Evolutionary conservation across 2,797 vertebrate species (phyloP).

Genomic region (Melanogrammus aeglefinus): DNA sequence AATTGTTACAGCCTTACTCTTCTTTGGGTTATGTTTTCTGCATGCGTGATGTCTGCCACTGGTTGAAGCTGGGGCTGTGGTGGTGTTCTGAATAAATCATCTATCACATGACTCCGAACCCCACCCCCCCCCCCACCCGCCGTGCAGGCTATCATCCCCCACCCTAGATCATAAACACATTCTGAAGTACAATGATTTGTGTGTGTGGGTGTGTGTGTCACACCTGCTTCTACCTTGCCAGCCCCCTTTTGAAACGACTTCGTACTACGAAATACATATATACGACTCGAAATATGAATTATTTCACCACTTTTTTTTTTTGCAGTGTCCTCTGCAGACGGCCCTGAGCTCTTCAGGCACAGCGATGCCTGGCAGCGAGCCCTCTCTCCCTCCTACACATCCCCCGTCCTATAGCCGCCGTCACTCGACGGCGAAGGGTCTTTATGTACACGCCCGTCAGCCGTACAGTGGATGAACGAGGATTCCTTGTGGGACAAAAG

Average conservation of each 20-base stretch:
- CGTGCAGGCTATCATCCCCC: too few relatives aligned
- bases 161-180: too few relatives aligned
- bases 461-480: slow-evolving; percentile 41
- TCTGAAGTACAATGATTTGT: too few relatives aligned
- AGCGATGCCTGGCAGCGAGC: background rate
- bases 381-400: slow-evolving; percentile 18
- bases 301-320: background rate
- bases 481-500: too few relatives aligned
- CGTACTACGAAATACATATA: too few relatives aligned
- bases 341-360: background rate
- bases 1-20: slow-evolving; percentile 40
- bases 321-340: background rate
- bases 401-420: slow-evolving; percentile 45
- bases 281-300: background rate
- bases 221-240: background rate
- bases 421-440: slow-evolving; percentile 53
- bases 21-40: slow-evolving; percentile 40
- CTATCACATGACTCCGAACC: background rate
- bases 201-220: too few relatives aligned
- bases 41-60: slow-evolving; percentile 61
- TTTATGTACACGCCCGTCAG: slow-evolving; percentile 28
- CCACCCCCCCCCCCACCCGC: too few relatives aligned
- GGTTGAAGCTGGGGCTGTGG: slow-evolving; percentile 39
- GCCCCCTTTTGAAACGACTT: background rate
- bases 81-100: background rate